Percentiles rank a stretch among this genome's conserved stretches.
phyloP scores from a whole-genome alignment of 1,140 invertebrate genomes.

The Apis laboriosa region DNA sequence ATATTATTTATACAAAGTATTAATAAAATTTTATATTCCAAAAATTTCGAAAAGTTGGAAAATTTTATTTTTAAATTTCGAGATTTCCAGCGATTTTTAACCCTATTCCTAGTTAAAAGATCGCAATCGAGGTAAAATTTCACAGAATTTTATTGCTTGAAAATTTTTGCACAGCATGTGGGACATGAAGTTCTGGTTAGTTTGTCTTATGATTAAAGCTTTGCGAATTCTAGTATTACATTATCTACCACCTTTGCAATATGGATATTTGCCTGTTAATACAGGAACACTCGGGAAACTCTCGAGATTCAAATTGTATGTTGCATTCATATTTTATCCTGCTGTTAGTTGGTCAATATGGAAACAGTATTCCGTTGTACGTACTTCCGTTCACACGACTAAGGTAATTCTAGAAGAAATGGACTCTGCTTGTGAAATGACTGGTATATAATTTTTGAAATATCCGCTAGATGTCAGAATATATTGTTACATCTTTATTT shows the following conservation, averaged over 20 bases:
- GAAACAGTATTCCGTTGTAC: conserved; percentile 20
- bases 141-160: too few species aligned
- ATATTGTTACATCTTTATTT: too few species aligned
- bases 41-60: too few species aligned
- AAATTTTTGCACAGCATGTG: conserved; percentile 7
- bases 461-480: too few species aligned
- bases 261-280: conserved; percentile 15
- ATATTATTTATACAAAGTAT: too few species aligned
- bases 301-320: conserved; percentile 16
- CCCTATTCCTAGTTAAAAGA: too few species aligned
- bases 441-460: too few species aligned
- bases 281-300: conserved; percentile 48
- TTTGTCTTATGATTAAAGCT: not conserved
- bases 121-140: too few species aligned
- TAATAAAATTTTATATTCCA: too few species aligned
- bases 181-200: not conserved
- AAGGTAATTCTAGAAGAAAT: not conserved
- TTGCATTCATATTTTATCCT: conserved; percentile 4
- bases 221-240: conserved; percentile 16
- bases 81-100: too few species aligned
- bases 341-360: conserved; percentile 26
- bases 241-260: conserved; percentile 20
- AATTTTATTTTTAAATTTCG: too few species aligned
- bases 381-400: not conserved
- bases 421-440: too few species aligned